Base-by-base conservation (phyloP, 2,888 invertebrate genomes). In the Chalcosyrphus nemorum region DNA sequence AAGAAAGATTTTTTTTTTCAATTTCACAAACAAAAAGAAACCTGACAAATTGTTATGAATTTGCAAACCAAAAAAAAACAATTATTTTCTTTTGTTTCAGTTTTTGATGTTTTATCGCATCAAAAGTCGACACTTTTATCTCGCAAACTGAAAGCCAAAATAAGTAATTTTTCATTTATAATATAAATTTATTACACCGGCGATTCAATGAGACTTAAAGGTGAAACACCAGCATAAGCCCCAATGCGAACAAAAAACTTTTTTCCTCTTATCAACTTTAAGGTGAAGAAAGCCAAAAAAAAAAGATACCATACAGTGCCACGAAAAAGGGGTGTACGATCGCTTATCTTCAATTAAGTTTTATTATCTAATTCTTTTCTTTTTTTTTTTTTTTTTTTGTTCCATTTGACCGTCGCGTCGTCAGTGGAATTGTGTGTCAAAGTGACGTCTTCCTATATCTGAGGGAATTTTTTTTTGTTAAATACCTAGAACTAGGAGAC, bases 121-220 rank as follows among this genome's bases (percentile, higher is more conserved):
- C 70, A 57, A 41, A 24, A 57, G 70, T 57, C 57, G 47, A 57
- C 45, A 4, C 4, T 47, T 57, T 70, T 70, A 57, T 70, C 68
- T 54, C 43, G 54, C 11, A n/a, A n/a, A 35, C 6, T 29, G 3
- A 50, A 47, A 35, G 47, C 70, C 24, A 57, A 56, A 47, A 56
- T 45, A 57, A 47, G 57, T 38, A 70, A 70, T 70, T 70, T 70
- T 19, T 70, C 57, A 70, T 57, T 70, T 70, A 9, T 47, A 57
- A 57, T 57, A 66, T 52, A 35, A 43, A 70, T 70, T 70, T 57
- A 70, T 70, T 57, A 38, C 47, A 35, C 70, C 57, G 57, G 15
- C 56, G 45, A 57, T 35, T 70, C 70, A 45, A 70, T 68, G 45
- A 13, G 43, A 52, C 56, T 32, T 13, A 32, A 43, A 45, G 32